Evolutionary conservation across 2,888 invertebrate genomes (phyloP), one percentile per base, ranked within the genome.

Genomic region (Lepidochitona cinerea): DNA sequence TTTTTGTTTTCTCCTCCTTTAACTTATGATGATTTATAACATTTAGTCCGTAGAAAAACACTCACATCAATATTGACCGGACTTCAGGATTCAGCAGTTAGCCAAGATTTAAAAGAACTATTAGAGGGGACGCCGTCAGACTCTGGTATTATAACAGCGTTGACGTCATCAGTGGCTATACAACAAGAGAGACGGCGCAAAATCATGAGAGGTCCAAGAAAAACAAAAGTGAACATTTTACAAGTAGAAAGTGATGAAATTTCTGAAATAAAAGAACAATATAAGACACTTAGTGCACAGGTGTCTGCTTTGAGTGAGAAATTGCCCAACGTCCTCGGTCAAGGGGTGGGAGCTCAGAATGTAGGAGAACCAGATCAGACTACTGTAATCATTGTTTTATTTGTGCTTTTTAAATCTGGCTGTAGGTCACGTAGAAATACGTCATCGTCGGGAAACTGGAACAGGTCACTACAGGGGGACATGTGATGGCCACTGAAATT

Each of bases 31-130:
- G n/a, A 23, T 32, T 29, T 9, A 37, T 29, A 70, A n/a, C n/a
- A n/a, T n/a, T n/a, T 70, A 18, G 36, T 70, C 26, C 37, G 36
- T 3, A 64, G 35, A 29, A 26, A 59, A 32, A 37, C 54, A 29
- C 9, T 70, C 14, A 37, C 54, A 64, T 26, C 71, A 3, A 54
- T 70, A 3, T 32, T 36, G 12, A 70, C 71, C 6, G 71, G 71
- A 3, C 37, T 70, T 14, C 37, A 35, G 29, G 37, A 35, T 64
- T 14, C 35, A 5, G 33, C 37, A 18, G 54, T 70, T 14, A 9
- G 71, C 23, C 71, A 70, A 32, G 71, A 70, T 26, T 59, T 70
- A n/a, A 70, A 64, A 64, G 35, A 36, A n/a, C 37, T 33, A 6
- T 33, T 70, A 64, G 64, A 64, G 23, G 37, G 23, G 3, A 64